Base-by-base conservation (phyloP, 2,888 invertebrate genomes). In the Elegia similella region DNA sequence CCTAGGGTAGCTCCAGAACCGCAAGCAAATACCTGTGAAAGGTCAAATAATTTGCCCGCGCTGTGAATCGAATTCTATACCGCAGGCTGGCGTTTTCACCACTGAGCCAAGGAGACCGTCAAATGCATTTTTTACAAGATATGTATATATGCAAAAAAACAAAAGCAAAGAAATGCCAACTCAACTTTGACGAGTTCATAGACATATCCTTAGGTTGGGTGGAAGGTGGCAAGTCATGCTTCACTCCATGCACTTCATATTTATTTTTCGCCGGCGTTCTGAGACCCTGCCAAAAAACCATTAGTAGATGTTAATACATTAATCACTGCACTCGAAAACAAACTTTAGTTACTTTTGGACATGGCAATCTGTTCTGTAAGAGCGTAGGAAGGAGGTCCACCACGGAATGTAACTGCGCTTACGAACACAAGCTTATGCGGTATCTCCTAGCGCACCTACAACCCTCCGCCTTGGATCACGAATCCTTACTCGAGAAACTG, bases 261-360 rank as follows among this genome's bases (percentile, higher is more conserved):
- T 59, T 73, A 70, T 44, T 62, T 66, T 8, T 59, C 55, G 44
- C 60, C 59, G 46, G 66, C 68, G 17, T 52, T 34, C 6, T 64
- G 69, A 23, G 60, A 58, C 64, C 73, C 82, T 82, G 81, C 70
- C 59, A 67, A 71, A 62, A 64, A 69, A 75, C 70, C 67, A 76
- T 81, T 80, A 80, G 78, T 77, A 42, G 57, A 66, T 72, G 66
- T 65, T 63, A 63, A 34, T 58, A 47, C n/a, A 55, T 38, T 23
- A 46, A 55, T 38, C 32, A 46, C 46, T 52, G 46, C 15, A 59
- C 47, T 56, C 57, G 55, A 46, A 55, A 17, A 52, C 34, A 55
- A 43, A 55, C 43, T 16, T 12, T 30, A 8, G 29, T 46, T 8
- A 52, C 0, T 30, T n/a, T 55, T 38, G 17, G 23, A 23, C 23